Percentiles rank a stretch among this genome's conserved stretches.
phyloP scores from a whole-genome alignment of 2,113 vertebrate species.

The Isichthys henryi region DNA sequence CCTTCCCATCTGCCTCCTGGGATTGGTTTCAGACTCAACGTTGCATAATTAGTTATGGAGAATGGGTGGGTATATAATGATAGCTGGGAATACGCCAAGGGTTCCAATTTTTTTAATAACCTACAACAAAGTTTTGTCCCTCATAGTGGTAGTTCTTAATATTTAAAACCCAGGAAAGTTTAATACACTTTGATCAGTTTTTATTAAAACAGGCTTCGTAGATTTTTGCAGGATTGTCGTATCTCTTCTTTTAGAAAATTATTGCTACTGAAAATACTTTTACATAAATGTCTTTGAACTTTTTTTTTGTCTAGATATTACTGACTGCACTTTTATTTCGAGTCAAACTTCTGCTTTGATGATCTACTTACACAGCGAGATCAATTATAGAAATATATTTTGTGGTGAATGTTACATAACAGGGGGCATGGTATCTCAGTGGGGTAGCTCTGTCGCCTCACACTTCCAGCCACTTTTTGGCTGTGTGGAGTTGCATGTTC shows the following conservation, averaged over 20 bases:
- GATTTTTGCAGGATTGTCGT: background rate
- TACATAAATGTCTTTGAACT: background rate
- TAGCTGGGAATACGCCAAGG: background rate
- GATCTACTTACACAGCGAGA: background rate
- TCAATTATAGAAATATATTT: background rate
- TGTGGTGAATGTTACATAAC: background rate
- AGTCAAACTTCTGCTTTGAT: background rate
- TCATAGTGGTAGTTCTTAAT: background rate
- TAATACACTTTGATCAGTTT: background rate
- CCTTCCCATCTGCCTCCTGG: background rate
- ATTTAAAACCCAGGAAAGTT: background rate
- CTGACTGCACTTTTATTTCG: background rate
- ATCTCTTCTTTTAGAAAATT: background rate
- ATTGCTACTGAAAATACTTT: background rate
- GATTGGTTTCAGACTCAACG: background rate
- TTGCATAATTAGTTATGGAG: background rate
- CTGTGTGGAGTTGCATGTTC: too few species aligned
- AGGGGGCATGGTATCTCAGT: background rate
- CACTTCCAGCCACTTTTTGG: too few species aligned
- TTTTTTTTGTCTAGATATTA: background rate
- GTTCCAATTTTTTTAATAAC: background rate
- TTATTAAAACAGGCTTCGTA: background rate
- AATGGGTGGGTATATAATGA: background rate
- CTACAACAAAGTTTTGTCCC: background rate
- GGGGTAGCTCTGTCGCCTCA: background rate